These are phyloP conservation scores for Balearica regulorum DNA, from an alignment of 2,797 vertebrate genomes.

Conservation along the genomic window DNA sequence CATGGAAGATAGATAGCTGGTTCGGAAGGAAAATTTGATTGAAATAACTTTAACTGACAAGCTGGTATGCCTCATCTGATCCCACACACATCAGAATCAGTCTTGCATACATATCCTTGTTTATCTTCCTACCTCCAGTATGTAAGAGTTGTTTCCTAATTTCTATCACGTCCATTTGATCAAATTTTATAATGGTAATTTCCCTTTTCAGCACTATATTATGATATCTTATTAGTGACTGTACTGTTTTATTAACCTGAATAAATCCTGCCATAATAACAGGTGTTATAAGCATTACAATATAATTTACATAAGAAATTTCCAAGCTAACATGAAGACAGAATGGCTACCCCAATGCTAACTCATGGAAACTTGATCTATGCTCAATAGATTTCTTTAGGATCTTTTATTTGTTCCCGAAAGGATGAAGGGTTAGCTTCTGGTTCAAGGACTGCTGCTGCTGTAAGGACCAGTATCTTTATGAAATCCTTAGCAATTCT, in stretches of 20 bases:
- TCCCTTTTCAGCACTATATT: not conserved
- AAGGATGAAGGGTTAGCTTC: not conserved
- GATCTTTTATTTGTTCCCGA: not conserved
- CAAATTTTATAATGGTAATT: not conserved
- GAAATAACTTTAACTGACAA: not conserved
- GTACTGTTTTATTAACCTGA: not conserved
- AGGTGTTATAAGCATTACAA: not conserved
- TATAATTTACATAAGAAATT: not conserved
- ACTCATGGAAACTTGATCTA: not conserved
- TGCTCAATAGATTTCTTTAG: not conserved
- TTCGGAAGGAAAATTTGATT: not conserved
- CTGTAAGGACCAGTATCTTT: not conserved
- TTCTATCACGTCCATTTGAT: not conserved
- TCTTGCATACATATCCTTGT: not conserved
- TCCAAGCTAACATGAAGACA: not conserved
- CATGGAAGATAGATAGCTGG: slow-evolving; percentile 7
- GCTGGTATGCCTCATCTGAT: not conserved
- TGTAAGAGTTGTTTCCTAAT: not conserved
- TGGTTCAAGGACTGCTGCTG: not conserved
- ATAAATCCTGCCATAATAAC: slow-evolving; percentile 19
- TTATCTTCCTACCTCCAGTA: not conserved
- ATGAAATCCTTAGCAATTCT: not conserved
- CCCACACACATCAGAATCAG: not conserved
- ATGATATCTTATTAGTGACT: not conserved
- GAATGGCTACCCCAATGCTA: not conserved